These are phyloP conservation scores for Tricholaema leucomelas DNA, from an alignment of 2,113 vertebrate genomes.

Conservation along the genomic window DNA sequence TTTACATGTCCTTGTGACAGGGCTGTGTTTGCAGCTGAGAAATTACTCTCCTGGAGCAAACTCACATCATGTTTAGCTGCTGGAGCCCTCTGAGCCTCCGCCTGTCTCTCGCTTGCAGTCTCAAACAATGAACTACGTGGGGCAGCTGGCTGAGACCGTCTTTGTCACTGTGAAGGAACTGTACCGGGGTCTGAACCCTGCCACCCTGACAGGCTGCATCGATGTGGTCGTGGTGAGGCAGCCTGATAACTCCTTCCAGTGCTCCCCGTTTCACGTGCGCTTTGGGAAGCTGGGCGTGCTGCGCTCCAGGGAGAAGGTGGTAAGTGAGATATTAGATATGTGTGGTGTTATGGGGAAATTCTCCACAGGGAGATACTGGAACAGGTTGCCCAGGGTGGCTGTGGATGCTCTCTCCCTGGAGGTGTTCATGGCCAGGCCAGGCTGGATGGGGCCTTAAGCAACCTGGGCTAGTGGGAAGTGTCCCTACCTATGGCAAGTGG, in stretches of 20 bases:
- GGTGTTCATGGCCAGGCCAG: too few relatives aligned
- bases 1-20: fast-evolving
- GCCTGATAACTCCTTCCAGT: conserved; percentile 86
- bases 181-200: conserved; percentile 89
- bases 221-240: conserved; percentile 94
- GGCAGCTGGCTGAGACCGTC: conserved; percentile 89
- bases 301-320: conserved; percentile 91
- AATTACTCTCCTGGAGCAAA: background rate
- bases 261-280: conserved; percentile 93
- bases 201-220: conserved; percentile 89
- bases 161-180: conserved; percentile 89
- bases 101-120: conserved; percentile 51
- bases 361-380: too few relatives aligned
- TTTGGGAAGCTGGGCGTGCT: conserved; percentile 96
- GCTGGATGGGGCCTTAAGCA: too few relatives aligned
- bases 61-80: background rate
- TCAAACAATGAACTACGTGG: conserved; percentile 93
- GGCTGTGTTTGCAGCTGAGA: background rate
- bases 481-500: too few relatives aligned
- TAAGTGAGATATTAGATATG: conserved; percentile 60
- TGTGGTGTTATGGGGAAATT: too few relatives aligned
- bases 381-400: too few relatives aligned
- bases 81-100: background rate
- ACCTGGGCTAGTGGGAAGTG: too few relatives aligned
- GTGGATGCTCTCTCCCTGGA: too few relatives aligned